Conservation (phyloP, 35 echinoderm and acorn worm genomes). For the Ptychodera flava region DNA sequence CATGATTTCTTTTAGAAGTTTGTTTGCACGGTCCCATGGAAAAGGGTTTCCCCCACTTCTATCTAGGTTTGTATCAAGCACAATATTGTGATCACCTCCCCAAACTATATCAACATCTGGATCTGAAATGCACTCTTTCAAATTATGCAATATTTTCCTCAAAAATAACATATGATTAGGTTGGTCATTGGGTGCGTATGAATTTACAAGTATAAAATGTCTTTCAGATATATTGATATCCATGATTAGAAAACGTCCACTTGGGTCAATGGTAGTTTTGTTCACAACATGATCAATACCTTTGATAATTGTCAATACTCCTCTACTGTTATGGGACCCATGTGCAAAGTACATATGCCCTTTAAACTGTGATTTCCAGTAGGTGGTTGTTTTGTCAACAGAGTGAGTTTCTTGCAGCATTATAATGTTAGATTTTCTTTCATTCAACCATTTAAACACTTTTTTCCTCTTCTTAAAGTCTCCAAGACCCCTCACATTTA, state of each 20-base stretch:
- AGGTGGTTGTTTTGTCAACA: neutral
- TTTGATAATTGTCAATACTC: neutral
- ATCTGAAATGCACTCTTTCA: neutral
- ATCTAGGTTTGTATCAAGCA: constrained; percentile 15
- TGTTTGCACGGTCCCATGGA: neutral
- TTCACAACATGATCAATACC: constrained; percentile 4
- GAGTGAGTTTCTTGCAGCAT: constrained; percentile 22
- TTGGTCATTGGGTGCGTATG: constrained; percentile 23
- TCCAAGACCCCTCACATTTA: constrained; percentile 21
- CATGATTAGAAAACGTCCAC: constrained; percentile 27
- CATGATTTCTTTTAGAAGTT: neutral
- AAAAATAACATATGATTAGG: constrained; percentile 6
- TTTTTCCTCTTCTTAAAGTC: constrained; percentile 13
- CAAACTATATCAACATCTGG: constrained; percentile 5
- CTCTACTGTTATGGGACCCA: constrained; percentile 11
- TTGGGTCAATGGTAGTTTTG: neutral
- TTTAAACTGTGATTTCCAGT: neutral
- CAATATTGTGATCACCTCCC: constrained; percentile 12
- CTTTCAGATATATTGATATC: constrained; percentile 30
- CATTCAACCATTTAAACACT: constrained; percentile 15
- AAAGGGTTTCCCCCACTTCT: neutral
- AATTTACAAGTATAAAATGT: constrained; percentile 19
- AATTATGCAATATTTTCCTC: neutral
- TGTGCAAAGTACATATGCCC: constrained; percentile 9
- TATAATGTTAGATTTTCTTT: constrained; percentile 11